Base-by-base conservation (phyloP, 2,797 vertebrate species). In the Typhlichthys eigenmanni region DNA sequence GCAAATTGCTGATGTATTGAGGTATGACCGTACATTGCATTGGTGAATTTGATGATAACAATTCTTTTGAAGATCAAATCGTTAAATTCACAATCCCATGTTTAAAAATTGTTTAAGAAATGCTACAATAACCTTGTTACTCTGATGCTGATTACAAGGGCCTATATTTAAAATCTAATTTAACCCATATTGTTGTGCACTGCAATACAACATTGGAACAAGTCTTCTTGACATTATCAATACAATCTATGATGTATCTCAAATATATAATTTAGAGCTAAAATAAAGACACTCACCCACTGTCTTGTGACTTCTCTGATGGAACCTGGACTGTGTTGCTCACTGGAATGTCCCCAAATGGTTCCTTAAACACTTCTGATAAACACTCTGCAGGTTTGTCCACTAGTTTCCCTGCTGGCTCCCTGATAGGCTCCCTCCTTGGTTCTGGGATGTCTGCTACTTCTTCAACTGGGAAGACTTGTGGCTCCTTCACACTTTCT, bases 211-310 rank as follows among this genome's bases (percentile, higher is more conserved):
- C 13, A 47, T 10, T 13, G 29, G 5, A 24, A 62, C 9, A 46
- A 12, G 11, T 62, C 11, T 55, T 61, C 8, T 29, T 24, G 12
- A 10, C 12, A 29, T 53, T 53, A 19, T 53, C 38, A 43, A 43
- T 9, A 43, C 38, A 43, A 43, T 43, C 7, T 43, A 43, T 8
- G 9, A 9, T 43, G 7, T 43, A 43, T 43, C 38, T 43, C 7
- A 43, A 43, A 43, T 43, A 19, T 24, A 14, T 17, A 9, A 14
- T 64, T 16, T 12, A 32, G 13, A 5, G 16, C 12, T n/a, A 67
- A 0, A 56, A n/a, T 24, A 55, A 9, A 62, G 19, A 55, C 48
- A 85, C 89, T 89, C 71, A 93, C 92, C 84, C 69, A 5, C 55
- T 78, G 58, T 88, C 75, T 16, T 66, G 70, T 17, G 57, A 68